Conservation (phyloP, 2,888 invertebrate genomes). For the Pseudococcus viburni region DNA sequence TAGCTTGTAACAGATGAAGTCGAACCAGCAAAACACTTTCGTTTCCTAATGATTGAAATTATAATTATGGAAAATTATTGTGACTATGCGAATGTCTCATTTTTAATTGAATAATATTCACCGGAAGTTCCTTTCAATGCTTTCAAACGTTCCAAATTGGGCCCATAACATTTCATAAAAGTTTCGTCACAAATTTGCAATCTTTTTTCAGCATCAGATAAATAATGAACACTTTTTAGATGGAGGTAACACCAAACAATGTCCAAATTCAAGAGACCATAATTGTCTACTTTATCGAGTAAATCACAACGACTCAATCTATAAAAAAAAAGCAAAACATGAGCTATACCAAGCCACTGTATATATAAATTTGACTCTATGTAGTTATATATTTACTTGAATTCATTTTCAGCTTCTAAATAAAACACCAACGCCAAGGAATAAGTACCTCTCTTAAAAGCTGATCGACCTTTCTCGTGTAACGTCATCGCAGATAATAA, state of each 20-base stretch:
- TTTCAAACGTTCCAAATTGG: slow-evolving; percentile 77
- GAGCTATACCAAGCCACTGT: background rate
- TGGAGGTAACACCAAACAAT: slow-evolving; percentile 92
- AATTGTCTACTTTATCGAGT: slow-evolving; percentile 84
- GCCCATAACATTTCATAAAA: slow-evolving; percentile 79
- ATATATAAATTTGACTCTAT: too few relatives aligned
- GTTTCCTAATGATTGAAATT: slow-evolving; percentile 73
- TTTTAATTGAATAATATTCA: slow-evolving; percentile 57
- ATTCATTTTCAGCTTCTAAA: slow-evolving; percentile 83
- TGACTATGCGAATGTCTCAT: too few relatives aligned
- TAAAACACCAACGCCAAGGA: slow-evolving; percentile 81
- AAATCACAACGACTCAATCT: slow-evolving; percentile 79
- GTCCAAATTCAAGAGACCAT: slow-evolving; percentile 86
- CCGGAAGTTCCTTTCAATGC: slow-evolving; percentile 76
- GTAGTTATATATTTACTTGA: slow-evolving; percentile 71
- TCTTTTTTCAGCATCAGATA: slow-evolving; percentile 82
- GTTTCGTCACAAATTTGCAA: slow-evolving; percentile 79
- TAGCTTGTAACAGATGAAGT: slow-evolving; percentile 84
- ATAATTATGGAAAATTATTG: background rate
- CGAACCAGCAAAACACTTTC: slow-evolving; percentile 84
- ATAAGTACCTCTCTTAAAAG: slow-evolving; percentile 78
- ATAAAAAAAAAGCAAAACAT: slow-evolving; percentile 68
- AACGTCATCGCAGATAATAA: slow-evolving; percentile 84
- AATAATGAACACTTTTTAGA: slow-evolving; percentile 79
- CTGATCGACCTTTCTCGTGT: slow-evolving; percentile 84